Percentiles rank a stretch among this genome's conserved stretches.
Conservation (phyloP, 53 echinoderm and acorn worm genomes). For the Apostichopus leukothele region DNA sequence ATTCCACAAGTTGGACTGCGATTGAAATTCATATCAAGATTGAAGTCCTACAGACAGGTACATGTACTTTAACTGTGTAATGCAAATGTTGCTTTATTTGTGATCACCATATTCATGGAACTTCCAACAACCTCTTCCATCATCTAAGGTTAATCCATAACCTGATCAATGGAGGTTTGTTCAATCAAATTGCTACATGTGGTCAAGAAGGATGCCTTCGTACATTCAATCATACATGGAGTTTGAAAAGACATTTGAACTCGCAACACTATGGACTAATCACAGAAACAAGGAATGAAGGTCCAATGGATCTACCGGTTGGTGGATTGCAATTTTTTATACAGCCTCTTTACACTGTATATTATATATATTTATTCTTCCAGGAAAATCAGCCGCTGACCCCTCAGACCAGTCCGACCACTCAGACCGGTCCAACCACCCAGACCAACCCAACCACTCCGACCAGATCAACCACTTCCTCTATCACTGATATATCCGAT, state of each 20-base stretch:
- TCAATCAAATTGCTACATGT: conserved; percentile 44
- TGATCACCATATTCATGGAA: conserved; percentile 23
- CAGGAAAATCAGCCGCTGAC: too few relatives aligned
- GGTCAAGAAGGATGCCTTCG: conserved; percentile 44
- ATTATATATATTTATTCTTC: too few relatives aligned
- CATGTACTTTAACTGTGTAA: background rate
- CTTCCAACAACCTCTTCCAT: conserved; percentile 17
- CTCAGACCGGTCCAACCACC: too few relatives aligned
- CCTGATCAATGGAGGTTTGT: conserved; percentile 36
- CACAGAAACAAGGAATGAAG: too few relatives aligned
- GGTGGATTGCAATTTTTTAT: too few relatives aligned
- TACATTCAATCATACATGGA: conserved; percentile 43
- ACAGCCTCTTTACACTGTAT: too few relatives aligned
- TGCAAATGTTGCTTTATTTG: background rate
- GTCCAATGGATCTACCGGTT: too few relatives aligned
- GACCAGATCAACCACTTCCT: too few relatives aligned
- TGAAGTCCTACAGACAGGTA: conserved; percentile 17
- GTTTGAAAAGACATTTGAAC: conserved; percentile 39
- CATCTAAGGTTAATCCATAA: conserved; percentile 36
- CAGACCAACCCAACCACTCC: too few relatives aligned
- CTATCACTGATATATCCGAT: too few relatives aligned
- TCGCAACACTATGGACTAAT: conserved; percentile 6
- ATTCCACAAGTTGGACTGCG: conserved; percentile 29
- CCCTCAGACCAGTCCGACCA: too few relatives aligned
- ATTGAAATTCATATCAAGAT: conserved; percentile 23